Conservation (phyloP, 2,797 vertebrate genomes). For the Euthynnus affinis region DNA sequence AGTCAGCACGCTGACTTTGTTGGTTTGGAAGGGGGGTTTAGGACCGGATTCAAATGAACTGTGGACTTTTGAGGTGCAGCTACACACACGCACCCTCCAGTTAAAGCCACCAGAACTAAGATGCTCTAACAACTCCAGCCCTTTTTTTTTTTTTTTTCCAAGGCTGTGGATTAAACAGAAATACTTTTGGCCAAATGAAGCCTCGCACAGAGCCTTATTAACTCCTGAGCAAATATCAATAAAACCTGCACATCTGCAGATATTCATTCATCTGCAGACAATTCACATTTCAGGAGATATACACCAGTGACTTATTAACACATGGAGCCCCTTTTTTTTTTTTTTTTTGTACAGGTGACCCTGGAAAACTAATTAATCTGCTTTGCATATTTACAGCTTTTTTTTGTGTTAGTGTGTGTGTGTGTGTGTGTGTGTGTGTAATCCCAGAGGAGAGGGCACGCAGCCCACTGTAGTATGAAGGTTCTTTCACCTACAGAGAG, state of each 20-base stretch:
- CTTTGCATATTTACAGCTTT: conserved; percentile 77
- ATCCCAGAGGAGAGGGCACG: conserved; percentile 35
- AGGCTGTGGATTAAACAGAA: conserved; percentile 64
- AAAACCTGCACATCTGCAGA: conserved; percentile 24
- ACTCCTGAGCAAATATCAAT: conserved; percentile 71
- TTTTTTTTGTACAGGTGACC: conserved; percentile 64
- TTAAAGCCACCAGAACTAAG: conserved; percentile 81
- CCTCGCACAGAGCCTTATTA: conserved; percentile 58
- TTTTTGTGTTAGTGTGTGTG: too few relatives aligned
- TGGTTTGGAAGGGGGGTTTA: conserved; percentile 45
- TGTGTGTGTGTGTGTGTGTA: too few relatives aligned
- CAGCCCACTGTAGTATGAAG: conserved; percentile 37
- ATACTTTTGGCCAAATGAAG: conserved; percentile 67
- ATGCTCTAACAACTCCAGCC: conserved; percentile 71
- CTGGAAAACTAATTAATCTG: conserved; percentile 74
- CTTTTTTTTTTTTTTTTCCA: conserved; percentile 30
- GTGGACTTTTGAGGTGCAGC: conserved; percentile 64
- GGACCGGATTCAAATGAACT: conserved; percentile 64
- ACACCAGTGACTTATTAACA: conserved; percentile 44
- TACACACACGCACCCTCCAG: conserved; percentile 24
- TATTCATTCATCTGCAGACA: conserved; percentile 23
- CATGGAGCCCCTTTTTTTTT: conserved; percentile 32
- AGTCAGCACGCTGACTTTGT: conserved; percentile 62
- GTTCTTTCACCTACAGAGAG: neutral
- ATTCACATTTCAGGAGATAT: conserved; percentile 31